Conservation (phyloP, 2,797 vertebrate genomes). For the Tympanoctomys barrerae region DNA sequence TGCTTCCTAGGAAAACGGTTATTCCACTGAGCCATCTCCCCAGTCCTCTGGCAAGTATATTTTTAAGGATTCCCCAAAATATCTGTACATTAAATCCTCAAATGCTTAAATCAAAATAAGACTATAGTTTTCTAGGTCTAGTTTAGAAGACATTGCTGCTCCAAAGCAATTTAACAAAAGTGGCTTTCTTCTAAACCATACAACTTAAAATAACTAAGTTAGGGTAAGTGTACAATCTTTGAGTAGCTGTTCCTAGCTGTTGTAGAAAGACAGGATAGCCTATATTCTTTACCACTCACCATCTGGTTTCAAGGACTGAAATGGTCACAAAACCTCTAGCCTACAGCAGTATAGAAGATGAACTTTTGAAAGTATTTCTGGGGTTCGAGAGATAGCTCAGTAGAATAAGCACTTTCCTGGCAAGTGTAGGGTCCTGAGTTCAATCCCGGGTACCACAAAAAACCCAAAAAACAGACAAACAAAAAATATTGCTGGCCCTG, state of each 20-base stretch:
- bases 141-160: constrained; percentile 28
- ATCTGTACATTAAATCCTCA: constrained; percentile 51
- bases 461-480: too few species aligned
- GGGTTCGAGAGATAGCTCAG: too few species aligned
- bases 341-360: background rate
- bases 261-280: constrained; percentile 30
- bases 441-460: too few species aligned
- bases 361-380: constrained; percentile 44
- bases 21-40: too few species aligned
- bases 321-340: background rate
- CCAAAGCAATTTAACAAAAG: constrained; percentile 44
- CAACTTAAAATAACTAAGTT: constrained; percentile 37
- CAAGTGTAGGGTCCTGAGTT: too few species aligned
- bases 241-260: constrained; percentile 4
- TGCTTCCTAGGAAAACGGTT: too few species aligned
- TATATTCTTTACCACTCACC: constrained; percentile 11
- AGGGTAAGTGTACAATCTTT: background rate
- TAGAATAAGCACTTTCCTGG: too few species aligned
- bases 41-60: background rate
- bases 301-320: constrained; percentile 41
- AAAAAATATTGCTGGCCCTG: background rate
- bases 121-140: constrained; percentile 23
- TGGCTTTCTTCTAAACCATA: constrained; percentile 27
- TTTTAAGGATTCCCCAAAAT: constrained; percentile 32
- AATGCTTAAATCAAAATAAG: constrained; percentile 23